Conservation (phyloP, 1,140 invertebrate genomes). For the Nasonia longicornis region DNA sequence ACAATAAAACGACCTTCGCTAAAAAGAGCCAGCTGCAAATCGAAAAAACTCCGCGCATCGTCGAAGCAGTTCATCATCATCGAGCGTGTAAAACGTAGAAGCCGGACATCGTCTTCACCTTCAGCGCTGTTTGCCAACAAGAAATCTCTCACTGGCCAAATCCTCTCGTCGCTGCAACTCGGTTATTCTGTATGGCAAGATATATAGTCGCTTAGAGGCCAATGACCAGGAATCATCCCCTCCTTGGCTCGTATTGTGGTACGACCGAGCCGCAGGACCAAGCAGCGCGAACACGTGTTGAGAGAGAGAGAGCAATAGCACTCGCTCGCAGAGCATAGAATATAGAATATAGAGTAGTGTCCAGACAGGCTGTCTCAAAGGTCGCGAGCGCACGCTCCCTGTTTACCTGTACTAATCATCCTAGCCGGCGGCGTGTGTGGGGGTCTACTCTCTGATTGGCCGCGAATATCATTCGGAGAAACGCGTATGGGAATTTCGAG, state of each 20-base stretch:
- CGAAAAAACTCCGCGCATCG: background rate
- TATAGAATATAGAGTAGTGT: background rate
- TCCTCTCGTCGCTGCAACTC: conserved; percentile 22
- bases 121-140: conserved; percentile 36
- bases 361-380: background rate
- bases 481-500: background rate
- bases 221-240: conserved; percentile 40
- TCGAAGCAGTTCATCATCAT: background rate
- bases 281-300: background rate
- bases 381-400: conserved; percentile 1
- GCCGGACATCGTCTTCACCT: background rate
- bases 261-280: background rate
- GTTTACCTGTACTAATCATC: background rate
- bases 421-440: background rate
- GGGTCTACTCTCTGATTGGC: conserved; percentile 22
- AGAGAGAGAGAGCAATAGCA: background rate
- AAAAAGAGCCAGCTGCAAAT: background rate
- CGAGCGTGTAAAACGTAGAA: background rate
- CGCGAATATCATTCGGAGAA: conserved; percentile 28
- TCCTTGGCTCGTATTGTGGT: background rate
- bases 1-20: background rate
- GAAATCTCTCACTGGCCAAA: background rate
- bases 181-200: background rate
- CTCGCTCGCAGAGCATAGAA: background rate
- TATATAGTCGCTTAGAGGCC: background rate